Percentiles rank a stretch among this genome's conserved stretches.
Conservation (phyloP, 2,888 invertebrate species). For the Bursaphelenchus okinawaensis region DNA sequence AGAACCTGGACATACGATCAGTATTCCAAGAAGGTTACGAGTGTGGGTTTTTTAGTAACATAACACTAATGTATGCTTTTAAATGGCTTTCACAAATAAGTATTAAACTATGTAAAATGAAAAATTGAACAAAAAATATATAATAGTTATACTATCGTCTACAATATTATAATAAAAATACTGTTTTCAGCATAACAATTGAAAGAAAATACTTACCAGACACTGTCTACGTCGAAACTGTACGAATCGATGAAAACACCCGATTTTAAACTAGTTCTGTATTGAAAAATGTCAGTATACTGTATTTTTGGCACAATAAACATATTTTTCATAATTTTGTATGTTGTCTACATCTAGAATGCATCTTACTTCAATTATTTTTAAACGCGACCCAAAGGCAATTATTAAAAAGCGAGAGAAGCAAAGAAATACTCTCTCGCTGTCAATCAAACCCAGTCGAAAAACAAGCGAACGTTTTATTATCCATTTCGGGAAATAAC, state of each 20-base stretch:
- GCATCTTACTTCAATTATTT: no score
- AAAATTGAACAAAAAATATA: not conserved
- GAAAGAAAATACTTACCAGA: constrained; percentile 15
- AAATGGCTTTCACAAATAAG: not conserved
- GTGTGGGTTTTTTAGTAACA: constrained; percentile 4
- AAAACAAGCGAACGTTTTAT: not conserved
- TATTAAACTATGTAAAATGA: no score
- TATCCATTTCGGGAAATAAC: no score
- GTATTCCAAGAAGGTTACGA: constrained; percentile 19
- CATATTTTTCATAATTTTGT: no score
- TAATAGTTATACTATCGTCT: not conserved
- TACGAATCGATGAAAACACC: constrained; percentile 14
- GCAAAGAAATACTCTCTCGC: not conserved
- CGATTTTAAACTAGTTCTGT: not conserved
- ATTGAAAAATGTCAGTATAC: no score
- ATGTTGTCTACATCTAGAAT: no score
- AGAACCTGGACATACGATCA: constrained; percentile 24
- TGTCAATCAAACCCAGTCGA: not conserved
- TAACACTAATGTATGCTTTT: no score
- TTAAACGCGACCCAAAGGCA: no score
- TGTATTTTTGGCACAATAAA: not conserved
- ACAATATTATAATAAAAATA: not conserved
- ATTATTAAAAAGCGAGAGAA: not conserved
- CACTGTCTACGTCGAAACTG: constrained; percentile 4
- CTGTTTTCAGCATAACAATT: constrained; percentile 11